Evolutionary conservation across 2,113 vertebrate genomes (phyloP), one percentile per base, ranked within the genome.

Genomic region (Ursus arctos): DNA sequence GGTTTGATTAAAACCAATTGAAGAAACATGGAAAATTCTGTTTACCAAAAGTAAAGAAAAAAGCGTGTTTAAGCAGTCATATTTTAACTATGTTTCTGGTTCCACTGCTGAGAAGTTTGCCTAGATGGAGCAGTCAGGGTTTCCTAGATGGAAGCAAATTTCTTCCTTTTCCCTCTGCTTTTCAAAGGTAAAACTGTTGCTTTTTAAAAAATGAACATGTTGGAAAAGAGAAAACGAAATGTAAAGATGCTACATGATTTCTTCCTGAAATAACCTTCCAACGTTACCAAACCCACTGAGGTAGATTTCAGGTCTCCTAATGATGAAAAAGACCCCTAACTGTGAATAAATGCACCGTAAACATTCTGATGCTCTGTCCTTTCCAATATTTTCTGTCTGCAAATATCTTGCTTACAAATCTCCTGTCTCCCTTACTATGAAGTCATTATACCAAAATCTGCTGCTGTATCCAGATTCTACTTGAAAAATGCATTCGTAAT

Each of bases 401-500:
- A 74, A 79, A 94, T 65, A 95, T 43, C 36, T 97, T 61, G 22
- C 65, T 65, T 95, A 15, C 55, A 76, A 33, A 79, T 80, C 53
- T 95, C 40, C 40, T 53, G 22, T 51, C 55, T 79, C 36, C 67
- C 67, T 93, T 74, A 51, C 51, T 86, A 49, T 59, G 36, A 76
- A 90, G 36, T 8, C 83, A 83, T 63, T 84, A 36, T 76, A 82
- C 26, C 69, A 31, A 96, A 87, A 72, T 85, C 22, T 65, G 72
- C 89, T 74, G 31, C 49, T 96, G 16, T 61, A 63, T 43, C 51
- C n/a, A 63, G 88, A 92, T 67, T 96, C 65, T 91, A 51, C n/a
- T 85, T 94, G 79, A 96, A 93, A 96, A 96, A 91, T 51, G 88
- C 10, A 40, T 81, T 69, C 59, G 77, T 49, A 88, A 93, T 31